These are phyloP conservation scores for Epistrophe grossulariae DNA, from an alignment of 2,888 invertebrate species.

Conservation along the genomic window DNA sequence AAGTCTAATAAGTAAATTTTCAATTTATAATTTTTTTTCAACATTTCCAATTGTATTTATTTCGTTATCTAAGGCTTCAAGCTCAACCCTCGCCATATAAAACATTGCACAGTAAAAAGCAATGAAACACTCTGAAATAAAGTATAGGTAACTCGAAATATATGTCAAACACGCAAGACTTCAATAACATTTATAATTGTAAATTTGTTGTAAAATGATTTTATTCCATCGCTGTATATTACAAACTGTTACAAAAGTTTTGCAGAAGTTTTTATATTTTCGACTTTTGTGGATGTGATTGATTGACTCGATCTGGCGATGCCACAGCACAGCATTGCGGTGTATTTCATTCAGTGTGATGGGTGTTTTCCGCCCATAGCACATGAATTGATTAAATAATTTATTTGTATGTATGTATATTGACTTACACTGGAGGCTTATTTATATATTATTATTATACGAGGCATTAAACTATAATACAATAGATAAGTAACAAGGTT, in stretches of 20 bases:
- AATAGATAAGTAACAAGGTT: constrained; percentile 2
- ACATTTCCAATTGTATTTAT: background rate
- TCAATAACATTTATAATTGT: background rate
- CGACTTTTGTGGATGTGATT: constrained; percentile 15
- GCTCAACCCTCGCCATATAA: no score
- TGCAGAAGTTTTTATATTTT: constrained; percentile 30
- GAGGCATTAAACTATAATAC: constrained; percentile 25
- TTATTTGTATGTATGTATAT: background rate
- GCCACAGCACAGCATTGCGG: constrained; percentile 1
- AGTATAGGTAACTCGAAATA: constrained; percentile 6
- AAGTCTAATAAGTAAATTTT: constrained; percentile 48
- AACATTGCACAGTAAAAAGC: constrained; percentile 43
- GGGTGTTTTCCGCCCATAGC: constrained; percentile 55
- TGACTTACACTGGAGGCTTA: constrained; percentile 8
- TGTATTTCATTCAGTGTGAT: background rate
- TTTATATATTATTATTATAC: constrained; percentile 39
- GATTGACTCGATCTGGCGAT: constrained; percentile 39
- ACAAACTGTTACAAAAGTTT: constrained; percentile 2
- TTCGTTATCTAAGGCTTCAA: constrained; percentile 19
- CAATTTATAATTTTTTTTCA: constrained; percentile 54
- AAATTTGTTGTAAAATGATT: constrained; percentile 28
- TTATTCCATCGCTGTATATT: background rate
- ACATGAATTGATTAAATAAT: constrained; percentile 47
- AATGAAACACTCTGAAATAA: constrained; percentile 22
- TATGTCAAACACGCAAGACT: background rate